Evolutionary conservation across 1,140 invertebrate genomes (phyloP).

Genomic region (Periplaneta americana): DNA sequence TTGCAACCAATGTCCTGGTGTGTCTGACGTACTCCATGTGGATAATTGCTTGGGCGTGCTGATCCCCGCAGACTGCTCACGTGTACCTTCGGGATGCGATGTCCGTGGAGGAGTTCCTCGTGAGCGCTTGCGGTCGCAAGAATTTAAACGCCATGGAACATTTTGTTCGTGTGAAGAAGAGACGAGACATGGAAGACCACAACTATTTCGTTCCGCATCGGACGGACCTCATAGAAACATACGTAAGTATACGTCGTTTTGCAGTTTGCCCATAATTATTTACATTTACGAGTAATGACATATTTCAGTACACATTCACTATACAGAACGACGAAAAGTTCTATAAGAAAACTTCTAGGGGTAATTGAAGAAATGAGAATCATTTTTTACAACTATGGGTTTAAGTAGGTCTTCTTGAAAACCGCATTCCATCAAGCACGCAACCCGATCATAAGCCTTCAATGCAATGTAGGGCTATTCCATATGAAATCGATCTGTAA

Average conservation of each 20-base stretch:
- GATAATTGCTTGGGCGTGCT: background rate
- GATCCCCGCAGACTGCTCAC: conserved; percentile 56
- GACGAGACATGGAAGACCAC: conserved; percentile 90
- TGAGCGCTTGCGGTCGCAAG: conserved; percentile 83
- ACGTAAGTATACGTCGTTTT: conserved; percentile 62
- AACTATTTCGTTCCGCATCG: conserved; percentile 93
- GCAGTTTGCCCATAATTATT: too few species aligned
- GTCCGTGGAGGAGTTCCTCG: conserved; percentile 93
- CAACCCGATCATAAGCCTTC: too few species aligned
- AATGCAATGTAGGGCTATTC: too few species aligned
- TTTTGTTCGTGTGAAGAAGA: conserved; percentile 91
- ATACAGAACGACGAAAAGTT: too few species aligned
- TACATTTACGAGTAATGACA: too few species aligned
- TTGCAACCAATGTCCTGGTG: background rate
- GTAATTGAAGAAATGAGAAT: too few species aligned
- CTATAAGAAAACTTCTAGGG: too few species aligned
- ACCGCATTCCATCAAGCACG: too few species aligned
- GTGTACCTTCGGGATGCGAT: conserved; percentile 84
- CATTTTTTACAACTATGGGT: too few species aligned
- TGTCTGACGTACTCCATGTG: background rate
- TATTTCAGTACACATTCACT: too few species aligned
- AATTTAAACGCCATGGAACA: conserved; percentile 90
- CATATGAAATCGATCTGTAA: too few species aligned
- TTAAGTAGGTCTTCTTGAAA: too few species aligned
- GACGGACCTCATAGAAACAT: conserved; percentile 89